Evolutionary conservation across 2,888 invertebrate genomes (phyloP), one percentile per base, ranked within the genome.

Genomic region (Amblyjoppa fuscipennis): DNA sequence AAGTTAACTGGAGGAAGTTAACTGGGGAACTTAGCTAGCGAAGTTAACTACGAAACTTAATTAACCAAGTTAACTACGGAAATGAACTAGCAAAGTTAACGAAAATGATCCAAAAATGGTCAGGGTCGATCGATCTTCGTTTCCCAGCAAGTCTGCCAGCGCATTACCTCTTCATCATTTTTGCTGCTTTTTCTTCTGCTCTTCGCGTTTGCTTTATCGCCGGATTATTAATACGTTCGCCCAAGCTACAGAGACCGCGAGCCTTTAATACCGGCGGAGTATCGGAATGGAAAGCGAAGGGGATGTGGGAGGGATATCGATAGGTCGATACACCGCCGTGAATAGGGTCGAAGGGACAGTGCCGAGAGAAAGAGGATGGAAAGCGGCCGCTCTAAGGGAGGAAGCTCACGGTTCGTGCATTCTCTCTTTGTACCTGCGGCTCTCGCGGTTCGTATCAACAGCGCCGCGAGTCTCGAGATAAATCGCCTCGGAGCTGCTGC

Each of bases 161-260:
- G 3, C 34, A 4, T 3, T 34, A 4, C 2, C 4, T 34, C 34
- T 4, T 1, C 34, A 34, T 34, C 34, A 34, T 34, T 34, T 34
- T 34, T 34, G 3, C 4, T 25, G 41, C 49, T 56, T n/a, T 75
- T 66, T 20, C 53, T 20, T 53, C 20, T 31, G 25, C 71, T 45
- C 66, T 66, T 7, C 53, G 74, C 81, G 77, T 49, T 61, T 64
- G 82, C 75, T 85, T 83, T 85, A 85, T 85, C 73, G 73, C 45
- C 68, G 76, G 79, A 85, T 83, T 85, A 85, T 83, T 85, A 80
- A 85, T 85, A 85, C 68, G 76, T 73, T 83, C 79, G 73, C 68
- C 68, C 70, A 16, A 80, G 79, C 68, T 59, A 69, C 61, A n/a
- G 16, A 49, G 34, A 59, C n/a, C n/a, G 28, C 31, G 53, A 85